Base-by-base conservation (phyloP, 2,113 vertebrate genomes). In the Clinocottus analis region DNA sequence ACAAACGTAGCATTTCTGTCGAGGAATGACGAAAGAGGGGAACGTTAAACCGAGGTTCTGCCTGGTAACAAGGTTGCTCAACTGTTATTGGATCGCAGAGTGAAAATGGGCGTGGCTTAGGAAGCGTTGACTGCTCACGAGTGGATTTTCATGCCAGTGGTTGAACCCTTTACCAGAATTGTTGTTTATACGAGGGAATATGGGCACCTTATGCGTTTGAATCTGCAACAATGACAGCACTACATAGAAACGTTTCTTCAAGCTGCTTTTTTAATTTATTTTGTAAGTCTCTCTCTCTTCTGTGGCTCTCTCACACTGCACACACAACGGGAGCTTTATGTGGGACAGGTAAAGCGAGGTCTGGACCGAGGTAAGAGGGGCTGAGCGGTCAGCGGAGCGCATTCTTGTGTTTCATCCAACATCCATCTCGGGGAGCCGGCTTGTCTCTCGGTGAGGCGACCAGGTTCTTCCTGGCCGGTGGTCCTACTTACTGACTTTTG, bases 371-470 rank as follows among this genome's bases (percentile, higher is more conserved):
- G 81, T 71, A 27, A 79, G 72, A 49, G 33, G 68, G 47, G 76
- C 71, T 37, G 79, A 72, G 71, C 4, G 72, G 79, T 65, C 60
- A 64, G 76, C 1, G 0, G 16, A 80, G 83, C 67, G 47, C 84
- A 94, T 94, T 93, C 90, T 93, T 94, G 93, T 55, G 3, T 77
- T 83, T 51, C 66, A 59, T 93, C 92, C 93, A 92, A 84, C 60
- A 72, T 82, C 86, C 61, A 61, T 66, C 65, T 67, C n/a, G 4
- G 72, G 74, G 65, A 76, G 60, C 25, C 1, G 17, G 16, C 66
- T 60, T 43, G 62, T 79, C 55, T 83, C 60, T 86, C 61, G 53
- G 41, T 43, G 64, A 80, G 45, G 39, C 4, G 27, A 43, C 41
- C 69, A 35, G 81, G 66, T 66, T 69, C 72, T 78, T 72, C 91